phyloP scores from a whole-genome alignment of 2,888 invertebrate genomes.

The Baronia brevicornis region DNA sequence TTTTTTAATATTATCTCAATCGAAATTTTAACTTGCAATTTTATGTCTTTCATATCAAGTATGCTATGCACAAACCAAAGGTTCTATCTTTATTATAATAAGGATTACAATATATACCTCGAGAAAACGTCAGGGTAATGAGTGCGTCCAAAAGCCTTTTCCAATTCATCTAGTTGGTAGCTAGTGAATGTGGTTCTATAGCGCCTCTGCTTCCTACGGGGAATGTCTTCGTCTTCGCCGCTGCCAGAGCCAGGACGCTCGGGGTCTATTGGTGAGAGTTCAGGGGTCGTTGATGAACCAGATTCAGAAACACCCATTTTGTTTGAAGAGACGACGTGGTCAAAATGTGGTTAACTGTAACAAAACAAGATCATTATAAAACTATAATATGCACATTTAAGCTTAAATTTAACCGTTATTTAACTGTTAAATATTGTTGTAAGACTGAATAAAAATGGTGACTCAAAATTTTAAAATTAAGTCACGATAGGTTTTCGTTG shows the following conservation, averaged over 20 bases:
- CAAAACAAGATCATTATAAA: slow-evolving; percentile 20
- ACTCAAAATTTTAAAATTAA: too few relatives aligned
- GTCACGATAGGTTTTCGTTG: too few relatives aligned
- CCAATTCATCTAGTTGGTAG: slow-evolving; percentile 95
- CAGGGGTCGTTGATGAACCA: slow-evolving; percentile 50
- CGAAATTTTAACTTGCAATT: too few relatives aligned
- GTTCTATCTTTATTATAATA: not conserved
- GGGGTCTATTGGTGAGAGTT: slow-evolving; percentile 43
- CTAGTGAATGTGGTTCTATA: slow-evolving; percentile 96
- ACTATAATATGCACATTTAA: too few relatives aligned
- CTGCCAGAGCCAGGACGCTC: slow-evolving; percentile 59
- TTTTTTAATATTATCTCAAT: too few relatives aligned
- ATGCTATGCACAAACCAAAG: not conserved
- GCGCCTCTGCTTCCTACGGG: slow-evolving; percentile 92
- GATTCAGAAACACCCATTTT: slow-evolving; percentile 64
- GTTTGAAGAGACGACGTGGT: slow-evolving; percentile 13
- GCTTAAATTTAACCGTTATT: too few relatives aligned
- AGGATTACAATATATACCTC: slow-evolving; percentile 75
- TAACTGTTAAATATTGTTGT: too few relatives aligned
- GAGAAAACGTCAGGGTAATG: slow-evolving; percentile 99
- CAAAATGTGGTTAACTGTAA: slow-evolving; percentile 25
- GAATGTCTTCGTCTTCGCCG: slow-evolving; percentile 83
- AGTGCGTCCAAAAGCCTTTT: slow-evolving; percentile 97
- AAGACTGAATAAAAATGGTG: too few relatives aligned
- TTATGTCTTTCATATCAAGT: too few relatives aligned